These are phyloP conservation scores for Brachyptera putata DNA, from an alignment of 2,888 invertebrate genomes.

Conservation along the genomic window DNA sequence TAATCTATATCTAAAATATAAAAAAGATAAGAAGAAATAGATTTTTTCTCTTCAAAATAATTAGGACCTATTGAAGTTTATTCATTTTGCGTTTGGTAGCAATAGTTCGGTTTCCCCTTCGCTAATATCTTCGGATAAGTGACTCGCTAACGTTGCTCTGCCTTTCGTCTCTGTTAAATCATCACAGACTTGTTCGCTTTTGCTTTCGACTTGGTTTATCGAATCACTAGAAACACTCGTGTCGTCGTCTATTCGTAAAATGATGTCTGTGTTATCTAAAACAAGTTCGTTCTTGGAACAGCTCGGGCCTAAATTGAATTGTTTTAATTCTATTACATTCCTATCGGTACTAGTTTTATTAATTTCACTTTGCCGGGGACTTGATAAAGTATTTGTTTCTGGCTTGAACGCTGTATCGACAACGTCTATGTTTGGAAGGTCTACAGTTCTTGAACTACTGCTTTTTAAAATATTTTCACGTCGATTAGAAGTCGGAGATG, in stretches of 20 bases:
- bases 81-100: background rate
- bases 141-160: background rate
- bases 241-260: background rate
- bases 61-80: background rate
- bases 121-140: conserved; percentile 8
- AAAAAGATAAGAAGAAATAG: too few relatives aligned
- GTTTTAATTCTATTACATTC: background rate
- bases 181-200: background rate
- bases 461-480: too few relatives aligned
- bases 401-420: background rate
- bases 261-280: too few relatives aligned
- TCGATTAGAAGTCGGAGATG: too few relatives aligned
- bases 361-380: background rate
- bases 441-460: background rate
- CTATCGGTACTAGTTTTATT: too few relatives aligned
- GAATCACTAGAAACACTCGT: background rate
- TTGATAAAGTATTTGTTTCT: background rate
- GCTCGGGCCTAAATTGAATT: background rate
- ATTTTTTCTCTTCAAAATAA: background rate
- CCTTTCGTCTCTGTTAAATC: background rate
- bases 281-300: too few relatives aligned
- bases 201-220: background rate
- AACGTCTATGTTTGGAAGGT: background rate
- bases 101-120: conserved; percentile 13
- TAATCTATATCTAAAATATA: too few relatives aligned